Conservation (phyloP, 2,797 vertebrate genomes). For the Characodon lateralis region DNA sequence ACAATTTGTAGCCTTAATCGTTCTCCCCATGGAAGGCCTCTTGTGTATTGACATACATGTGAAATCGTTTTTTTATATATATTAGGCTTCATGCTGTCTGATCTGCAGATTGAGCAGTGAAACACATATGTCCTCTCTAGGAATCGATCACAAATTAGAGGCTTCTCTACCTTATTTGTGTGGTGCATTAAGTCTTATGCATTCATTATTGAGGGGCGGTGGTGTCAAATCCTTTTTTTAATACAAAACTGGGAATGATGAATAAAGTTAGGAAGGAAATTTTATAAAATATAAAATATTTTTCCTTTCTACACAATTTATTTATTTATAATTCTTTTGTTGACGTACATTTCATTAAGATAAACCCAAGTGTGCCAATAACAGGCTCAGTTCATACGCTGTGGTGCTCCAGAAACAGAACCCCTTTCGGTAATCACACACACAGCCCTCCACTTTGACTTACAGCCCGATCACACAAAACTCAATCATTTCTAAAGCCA, state of each 20-base stretch:
- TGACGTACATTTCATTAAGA: slow-evolving; percentile 40
- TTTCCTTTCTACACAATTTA: background rate
- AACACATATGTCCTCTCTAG: slow-evolving; percentile 11
- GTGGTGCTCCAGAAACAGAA: slow-evolving; percentile 11
- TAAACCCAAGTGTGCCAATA: slow-evolving; percentile 36
- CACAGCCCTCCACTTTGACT: slow-evolving; percentile 37
- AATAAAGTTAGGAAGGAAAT: slow-evolving; percentile 19
- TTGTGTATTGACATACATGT: slow-evolving; percentile 28
- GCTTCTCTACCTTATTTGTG: slow-evolving; percentile 16
- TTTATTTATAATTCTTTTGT: slow-evolving; percentile 1
- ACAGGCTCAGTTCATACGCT: slow-evolving; percentile 21
- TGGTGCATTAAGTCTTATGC: slow-evolving; percentile 23
- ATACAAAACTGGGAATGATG: slow-evolving; percentile 19
- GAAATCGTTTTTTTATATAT: slow-evolving; percentile 54
- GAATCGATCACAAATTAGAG: slow-evolving; percentile 14
- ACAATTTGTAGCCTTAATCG: slow-evolving; percentile 39
- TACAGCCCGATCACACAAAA: slow-evolving; percentile 49
- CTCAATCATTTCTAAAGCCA: slow-evolving; percentile 59
- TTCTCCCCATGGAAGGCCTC: slow-evolving; percentile 6
- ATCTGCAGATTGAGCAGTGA: slow-evolving; percentile 46
- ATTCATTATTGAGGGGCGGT: slow-evolving; percentile 13
- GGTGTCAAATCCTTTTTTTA: slow-evolving; percentile 22
- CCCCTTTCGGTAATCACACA: slow-evolving; percentile 24
- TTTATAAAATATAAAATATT: background rate
- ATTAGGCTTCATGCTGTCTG: slow-evolving; percentile 39